Evolutionary conservation across 2,797 vertebrate genomes (phyloP).

Genomic region (Varecia variegata): DNA sequence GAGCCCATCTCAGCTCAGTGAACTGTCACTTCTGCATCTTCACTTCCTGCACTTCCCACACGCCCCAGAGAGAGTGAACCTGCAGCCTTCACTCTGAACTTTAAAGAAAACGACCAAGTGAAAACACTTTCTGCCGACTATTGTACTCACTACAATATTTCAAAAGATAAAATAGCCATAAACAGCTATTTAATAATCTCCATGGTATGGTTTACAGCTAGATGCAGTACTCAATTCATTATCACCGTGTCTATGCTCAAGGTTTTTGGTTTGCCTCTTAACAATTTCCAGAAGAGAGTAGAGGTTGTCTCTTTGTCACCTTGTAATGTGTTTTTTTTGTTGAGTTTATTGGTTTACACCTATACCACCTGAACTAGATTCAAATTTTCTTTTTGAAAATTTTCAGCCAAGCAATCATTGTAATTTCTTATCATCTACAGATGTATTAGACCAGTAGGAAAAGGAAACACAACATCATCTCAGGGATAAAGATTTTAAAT

Average conservation of each 20-base stretch:
- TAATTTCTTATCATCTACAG: constrained; percentile 8
- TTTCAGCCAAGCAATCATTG: not conserved
- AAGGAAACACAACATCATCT: constrained; percentile 28
- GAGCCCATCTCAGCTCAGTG: not conserved
- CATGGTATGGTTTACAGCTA: not conserved
- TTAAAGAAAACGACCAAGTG: not conserved
- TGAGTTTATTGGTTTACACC: not conserved
- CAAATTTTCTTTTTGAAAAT: not conserved
- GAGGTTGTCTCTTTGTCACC: not conserved
- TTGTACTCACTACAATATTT: not conserved
- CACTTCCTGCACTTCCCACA: not conserved
- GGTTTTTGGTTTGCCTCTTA: not conserved
- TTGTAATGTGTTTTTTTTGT: not conserved
- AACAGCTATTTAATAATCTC: not conserved
- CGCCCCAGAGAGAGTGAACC: not conserved
- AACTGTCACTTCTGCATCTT: not conserved
- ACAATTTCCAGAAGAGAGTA: not conserved
- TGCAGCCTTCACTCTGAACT: not conserved
- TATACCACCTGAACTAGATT: not conserved
- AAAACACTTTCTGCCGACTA: not conserved
- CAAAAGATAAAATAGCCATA: not conserved
- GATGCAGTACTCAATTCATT: not conserved
- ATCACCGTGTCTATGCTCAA: not conserved
- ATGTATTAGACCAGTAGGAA: not conserved
- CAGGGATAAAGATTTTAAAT: constrained; percentile 14